Evolutionary conservation across 2,797 vertebrate genomes (phyloP), one percentile per base, ranked within the genome.

Genomic region (Gymnocypris eckloni): DNA sequence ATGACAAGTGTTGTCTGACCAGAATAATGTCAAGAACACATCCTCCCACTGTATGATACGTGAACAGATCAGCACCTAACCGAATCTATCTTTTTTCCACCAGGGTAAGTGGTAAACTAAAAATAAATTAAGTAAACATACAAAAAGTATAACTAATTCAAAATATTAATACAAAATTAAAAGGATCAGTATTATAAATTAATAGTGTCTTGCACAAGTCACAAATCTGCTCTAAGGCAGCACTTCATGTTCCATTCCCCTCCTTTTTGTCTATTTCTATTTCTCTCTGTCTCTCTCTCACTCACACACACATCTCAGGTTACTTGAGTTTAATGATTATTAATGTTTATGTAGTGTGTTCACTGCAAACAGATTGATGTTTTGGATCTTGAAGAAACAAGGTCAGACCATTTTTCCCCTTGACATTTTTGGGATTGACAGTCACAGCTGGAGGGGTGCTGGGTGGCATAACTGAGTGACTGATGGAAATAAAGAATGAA

Each of bases 371-470:
- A 59, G 82, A 87, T 75, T 80, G 48, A 87, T 87, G 70, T 79
- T 84, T 84, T 54, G 76, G 69, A 80, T 84, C 76, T 73, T 54
- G 13, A 48, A 72, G 69, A 81, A 87, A 84, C 78, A 87, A 84
- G 86, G 86, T 87, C 82, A 84, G 77, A 67, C 56, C 82, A 86
- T 86, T 87, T 87, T 84, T 87, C 61, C 71, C 77, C 64, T 59
- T 84, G 86, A 87, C 82, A 84, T 87, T 87, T 87, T 79, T 69
- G 59, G 59, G 77, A 87, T 87, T 87, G 86, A 81, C 86, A 87
- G 86, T 80, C 25, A 79, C 56, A 80, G 82, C 86, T 76, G 71
- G 82, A 86, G 84, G 84, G 77, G 43, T 50, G 84, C 69, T 71
- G 59, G 82, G 86, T 82, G 86, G 86, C 77, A 59, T 39, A 80